Percentiles rank a stretch among this genome's conserved stretches.
phyloP scores from a whole-genome alignment of 2,797 vertebrate species.

The Anolis apletophallus region DNA sequence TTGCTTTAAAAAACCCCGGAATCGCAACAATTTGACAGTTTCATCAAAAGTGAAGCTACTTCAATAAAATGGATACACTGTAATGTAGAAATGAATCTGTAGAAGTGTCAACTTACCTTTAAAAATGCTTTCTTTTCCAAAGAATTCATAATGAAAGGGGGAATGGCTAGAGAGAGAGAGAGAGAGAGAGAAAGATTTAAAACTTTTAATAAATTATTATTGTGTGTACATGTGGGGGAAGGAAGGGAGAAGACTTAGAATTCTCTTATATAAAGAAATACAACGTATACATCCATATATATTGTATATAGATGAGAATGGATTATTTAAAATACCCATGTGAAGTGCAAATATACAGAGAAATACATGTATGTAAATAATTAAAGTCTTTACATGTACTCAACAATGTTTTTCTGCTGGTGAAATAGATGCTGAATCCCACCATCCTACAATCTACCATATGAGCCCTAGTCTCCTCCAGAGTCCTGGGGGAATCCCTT shows the following conservation, averaged over 20 bases:
- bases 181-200: no score
- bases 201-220: not conserved
- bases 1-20: not conserved
- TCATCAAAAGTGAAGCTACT: not conserved
- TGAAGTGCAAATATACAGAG: not conserved
- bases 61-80: conserved; percentile 3
- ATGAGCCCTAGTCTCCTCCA: no score
- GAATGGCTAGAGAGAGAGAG: conserved; percentile 77
- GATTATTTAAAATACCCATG: not conserved
- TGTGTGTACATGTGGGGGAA: not conserved
- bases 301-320: not conserved
- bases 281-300: not conserved
- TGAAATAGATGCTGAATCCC: no score
- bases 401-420: no score
- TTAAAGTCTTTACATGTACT: no score
- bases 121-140: conserved; percentile 97
- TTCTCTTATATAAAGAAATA: not conserved
- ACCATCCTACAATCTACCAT: no score
- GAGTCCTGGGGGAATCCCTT: no score
- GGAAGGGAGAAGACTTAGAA: not conserved
- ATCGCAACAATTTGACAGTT: not conserved
- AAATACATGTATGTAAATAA: no score
- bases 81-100: not conserved
- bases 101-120: conserved; percentile 82
- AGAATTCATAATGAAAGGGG: conserved; percentile 96